phyloP scores from a whole-genome alignment of 1,140 invertebrate species.

The Cheumatopsyche charites region DNA sequence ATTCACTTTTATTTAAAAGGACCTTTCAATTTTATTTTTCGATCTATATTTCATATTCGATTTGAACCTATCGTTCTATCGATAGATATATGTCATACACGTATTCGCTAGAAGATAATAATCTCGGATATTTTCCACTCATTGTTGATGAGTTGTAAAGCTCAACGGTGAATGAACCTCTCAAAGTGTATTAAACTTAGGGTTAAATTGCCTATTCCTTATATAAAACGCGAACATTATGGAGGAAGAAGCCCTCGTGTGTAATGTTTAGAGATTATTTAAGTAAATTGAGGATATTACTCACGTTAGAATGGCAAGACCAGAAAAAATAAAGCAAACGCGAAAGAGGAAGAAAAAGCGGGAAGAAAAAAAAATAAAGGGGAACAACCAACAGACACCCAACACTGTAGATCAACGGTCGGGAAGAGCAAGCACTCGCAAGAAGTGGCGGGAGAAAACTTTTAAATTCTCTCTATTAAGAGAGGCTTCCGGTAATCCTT shows the following conservation, averaged over 20 bases:
- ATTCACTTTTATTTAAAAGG: no score
- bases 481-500: conserved; percentile 40
- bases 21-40: no score
- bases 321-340: conserved; percentile 16
- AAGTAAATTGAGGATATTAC: conserved; percentile 36
- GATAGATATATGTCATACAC: no score
- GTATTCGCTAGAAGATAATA: no score
- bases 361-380: background rate
- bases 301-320: conserved; percentile 28
- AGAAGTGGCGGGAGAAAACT: conserved; percentile 28
- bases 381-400: background rate
- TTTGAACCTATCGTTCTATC: no score
- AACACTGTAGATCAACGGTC: background rate
- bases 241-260: conserved; percentile 10
- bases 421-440: background rate
- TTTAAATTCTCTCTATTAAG: conserved; percentile 44
- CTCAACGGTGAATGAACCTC: background rate
- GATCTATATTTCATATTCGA: no score
- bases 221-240: conserved; percentile 27
- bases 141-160: background rate
- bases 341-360: background rate
- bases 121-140: no score
- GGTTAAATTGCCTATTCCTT: conserved; percentile 29
- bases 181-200: conserved; percentile 29
- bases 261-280: conserved; percentile 37